phyloP scores from a whole-genome alignment of 2,113 vertebrate species.

The Passer montanus region DNA sequence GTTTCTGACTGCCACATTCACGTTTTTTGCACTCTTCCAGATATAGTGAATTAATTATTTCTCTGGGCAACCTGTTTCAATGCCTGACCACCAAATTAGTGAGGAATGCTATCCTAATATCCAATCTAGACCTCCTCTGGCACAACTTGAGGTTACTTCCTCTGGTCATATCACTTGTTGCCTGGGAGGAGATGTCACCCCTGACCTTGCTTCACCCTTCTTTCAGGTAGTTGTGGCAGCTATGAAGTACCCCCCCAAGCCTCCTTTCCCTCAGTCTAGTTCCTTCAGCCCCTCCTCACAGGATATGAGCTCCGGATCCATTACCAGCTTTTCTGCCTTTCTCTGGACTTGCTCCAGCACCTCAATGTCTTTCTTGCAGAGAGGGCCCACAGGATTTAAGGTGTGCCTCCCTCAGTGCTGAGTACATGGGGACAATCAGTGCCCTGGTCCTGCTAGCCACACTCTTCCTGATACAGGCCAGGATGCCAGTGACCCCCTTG shows the following conservation, averaged over 20 bases:
- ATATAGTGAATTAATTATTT: not conserved
- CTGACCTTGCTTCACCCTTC: accelerated
- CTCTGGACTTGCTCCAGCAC: not conserved
- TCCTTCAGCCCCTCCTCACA: not conserved
- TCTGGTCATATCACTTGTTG: accelerated
- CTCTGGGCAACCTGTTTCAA: not conserved
- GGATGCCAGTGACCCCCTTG: too few species aligned
- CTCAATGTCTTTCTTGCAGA: not conserved
- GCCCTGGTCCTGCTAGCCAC: not conserved
- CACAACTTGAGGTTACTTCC: not conserved
- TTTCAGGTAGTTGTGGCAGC: not conserved
- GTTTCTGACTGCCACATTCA: not conserved
- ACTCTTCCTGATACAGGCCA: not conserved
- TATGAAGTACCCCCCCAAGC: accelerated
- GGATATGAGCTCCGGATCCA: too few species aligned
- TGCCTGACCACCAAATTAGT: not conserved
- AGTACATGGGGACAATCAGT: not conserved
- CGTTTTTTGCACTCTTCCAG: not conserved
- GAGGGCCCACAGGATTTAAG: not conserved
- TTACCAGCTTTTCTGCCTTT: not conserved
- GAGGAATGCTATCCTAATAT: not conserved
- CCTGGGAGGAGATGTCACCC: not conserved
- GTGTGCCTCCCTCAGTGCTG: accelerated
- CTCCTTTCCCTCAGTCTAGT: not conserved
- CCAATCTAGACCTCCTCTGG: not conserved